Evolutionary conservation across 2,113 vertebrate genomes (phyloP).

Genomic region (Mormoops blainvillei): DNA sequence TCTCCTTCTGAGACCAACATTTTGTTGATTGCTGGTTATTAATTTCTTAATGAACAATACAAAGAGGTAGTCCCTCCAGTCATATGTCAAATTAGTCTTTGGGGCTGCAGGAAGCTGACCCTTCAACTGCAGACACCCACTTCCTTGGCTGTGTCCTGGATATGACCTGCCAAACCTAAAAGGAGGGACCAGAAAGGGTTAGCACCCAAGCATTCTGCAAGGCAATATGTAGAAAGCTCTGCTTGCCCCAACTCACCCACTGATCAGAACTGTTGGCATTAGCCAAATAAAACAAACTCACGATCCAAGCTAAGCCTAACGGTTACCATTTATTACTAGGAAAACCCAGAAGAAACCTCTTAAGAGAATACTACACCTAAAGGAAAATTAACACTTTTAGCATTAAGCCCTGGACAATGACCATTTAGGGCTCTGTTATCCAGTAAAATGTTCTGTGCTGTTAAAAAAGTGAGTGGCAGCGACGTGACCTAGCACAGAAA

Average conservation of each 20-base stretch:
- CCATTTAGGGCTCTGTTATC: neutral
- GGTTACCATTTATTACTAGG: neutral
- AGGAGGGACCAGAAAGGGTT: neutral
- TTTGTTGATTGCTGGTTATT: neutral
- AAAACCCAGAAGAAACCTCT: neutral
- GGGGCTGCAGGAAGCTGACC: neutral
- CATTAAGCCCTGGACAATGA: neutral
- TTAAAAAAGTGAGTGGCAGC: neutral
- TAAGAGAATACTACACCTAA: neutral
- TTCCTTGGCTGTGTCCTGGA: neutral
- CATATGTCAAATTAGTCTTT: neutral
- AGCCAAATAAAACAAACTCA: neutral
- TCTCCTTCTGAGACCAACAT: neutral
- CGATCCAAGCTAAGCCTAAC: neutral
- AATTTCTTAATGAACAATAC: neutral
- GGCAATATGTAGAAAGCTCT: neutral
- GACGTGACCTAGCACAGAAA: neutral
- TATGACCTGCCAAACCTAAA: neutral
- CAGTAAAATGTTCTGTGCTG: neutral
- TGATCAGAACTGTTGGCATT: neutral
- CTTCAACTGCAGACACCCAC: neutral
- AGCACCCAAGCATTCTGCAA: neutral
- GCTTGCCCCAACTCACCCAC: neutral
- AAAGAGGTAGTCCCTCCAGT: neutral
- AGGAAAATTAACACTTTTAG: neutral